Conservation (phyloP, 2,113 vertebrate species). For the Esox niger region DNA sequence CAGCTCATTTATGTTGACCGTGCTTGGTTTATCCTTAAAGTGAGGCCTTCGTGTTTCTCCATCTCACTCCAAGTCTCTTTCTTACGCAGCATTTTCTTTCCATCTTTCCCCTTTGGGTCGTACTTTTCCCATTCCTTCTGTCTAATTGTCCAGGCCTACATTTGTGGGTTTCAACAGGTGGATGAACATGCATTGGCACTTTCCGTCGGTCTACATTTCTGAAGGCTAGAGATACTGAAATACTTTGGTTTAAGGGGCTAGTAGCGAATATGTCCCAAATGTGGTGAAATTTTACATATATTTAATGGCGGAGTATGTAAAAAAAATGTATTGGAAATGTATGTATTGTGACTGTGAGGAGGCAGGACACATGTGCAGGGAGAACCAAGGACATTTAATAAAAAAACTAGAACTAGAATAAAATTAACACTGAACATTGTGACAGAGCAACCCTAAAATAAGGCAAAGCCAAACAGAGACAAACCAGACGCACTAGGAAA, state of each 20-base stretch:
- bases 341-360: too few relatives aligned
- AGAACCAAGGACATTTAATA: too few relatives aligned
- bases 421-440: too few relatives aligned
- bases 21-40: conserved; percentile 7
- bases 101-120: neutral
- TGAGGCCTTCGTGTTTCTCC: neutral
- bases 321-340: too few relatives aligned
- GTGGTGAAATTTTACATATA: neutral
- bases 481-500: too few relatives aligned
- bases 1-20: neutral
- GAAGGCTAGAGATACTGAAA: neutral
- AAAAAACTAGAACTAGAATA: too few relatives aligned
- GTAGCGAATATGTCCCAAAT: neutral
- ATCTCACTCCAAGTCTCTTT: neutral
- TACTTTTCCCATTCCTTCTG: too few relatives aligned
- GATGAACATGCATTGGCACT: neutral
- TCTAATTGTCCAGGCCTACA: too few relatives aligned
- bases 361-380: too few relatives aligned
- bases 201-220: neutral
- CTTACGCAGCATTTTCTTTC: neutral
- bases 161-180: neutral
- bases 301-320: too few relatives aligned
- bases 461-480: too few relatives aligned
- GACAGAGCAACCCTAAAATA: too few relatives aligned
- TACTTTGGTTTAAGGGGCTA: neutral